Evolutionary conservation across 2,888 invertebrate species (phyloP), one percentile per base, ranked within the genome.

Genomic region (Agrotis clavis): DNA sequence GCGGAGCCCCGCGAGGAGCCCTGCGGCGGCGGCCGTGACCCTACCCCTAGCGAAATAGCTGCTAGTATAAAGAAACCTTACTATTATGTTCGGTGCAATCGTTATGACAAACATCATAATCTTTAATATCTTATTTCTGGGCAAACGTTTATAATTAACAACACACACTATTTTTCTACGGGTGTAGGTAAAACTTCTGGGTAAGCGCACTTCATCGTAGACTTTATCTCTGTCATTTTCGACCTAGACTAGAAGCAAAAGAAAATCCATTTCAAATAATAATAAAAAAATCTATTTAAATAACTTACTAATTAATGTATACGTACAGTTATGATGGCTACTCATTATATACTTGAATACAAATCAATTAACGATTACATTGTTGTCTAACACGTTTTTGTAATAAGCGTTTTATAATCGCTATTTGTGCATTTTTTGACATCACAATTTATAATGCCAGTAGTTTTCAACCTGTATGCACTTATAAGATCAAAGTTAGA

Each of bases 31-130:
- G 90, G 91, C 71, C 77, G 70, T 48, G 84, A 79, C 21, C 82
- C 82, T 48, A 75, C 82, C 13, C 68, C 89, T 9, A 87, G 71
- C 9, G 86, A 89, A 59, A 73, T 87, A n/a, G 87, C 87, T 62
- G 86, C 86, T 47, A 68, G 85, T 7, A 89, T 91, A 70, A 81
- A 88, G 67, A 91, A 89, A 81, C 92, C 91, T 19, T 92, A 91
- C 73, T 92, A 90, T 76, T 90, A 87, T 71, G 75, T 72, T 19
- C 88, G 88, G 64, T 89, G 89, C 57, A 69, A 84, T 2, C 85
- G 89, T 68, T 11, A 74, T 14, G 13, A 18, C 35, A 87, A 87
- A 77, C 83, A 87, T 53, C 85, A 88, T 50, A 87, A 83, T 41
- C 87, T 85, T 77, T 88, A 82, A 74, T 48, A 57, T 16, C 25